phyloP scores from a whole-genome alignment of 2,113 vertebrate species.

The Zingel zingel region DNA sequence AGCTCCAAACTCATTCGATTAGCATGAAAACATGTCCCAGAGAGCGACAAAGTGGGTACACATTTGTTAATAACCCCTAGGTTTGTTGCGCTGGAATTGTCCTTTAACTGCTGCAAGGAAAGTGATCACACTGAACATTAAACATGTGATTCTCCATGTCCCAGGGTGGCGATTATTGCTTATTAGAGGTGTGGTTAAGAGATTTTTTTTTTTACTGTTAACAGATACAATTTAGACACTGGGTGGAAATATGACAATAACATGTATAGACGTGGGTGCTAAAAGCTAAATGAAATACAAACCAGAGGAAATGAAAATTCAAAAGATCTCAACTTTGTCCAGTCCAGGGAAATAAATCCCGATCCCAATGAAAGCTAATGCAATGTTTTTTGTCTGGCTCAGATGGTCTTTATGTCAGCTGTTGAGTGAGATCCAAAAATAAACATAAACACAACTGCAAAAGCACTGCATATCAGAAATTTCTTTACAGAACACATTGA shows the following conservation, averaged over 20 bases:
- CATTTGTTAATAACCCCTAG: too few species aligned
- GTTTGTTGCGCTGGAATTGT: too few species aligned
- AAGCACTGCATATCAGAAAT: background rate
- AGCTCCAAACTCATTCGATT: too few species aligned
- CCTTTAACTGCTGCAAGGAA: conserved; percentile 24
- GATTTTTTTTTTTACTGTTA: background rate
- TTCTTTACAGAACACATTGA: background rate
- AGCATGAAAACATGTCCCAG: too few species aligned
- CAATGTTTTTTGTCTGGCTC: background rate
- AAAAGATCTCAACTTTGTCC: background rate
- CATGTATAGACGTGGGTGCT: background rate
- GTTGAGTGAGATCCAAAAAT: background rate
- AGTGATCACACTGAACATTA: conserved; percentile 5
- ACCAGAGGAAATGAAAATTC: background rate
- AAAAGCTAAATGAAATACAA: background rate
- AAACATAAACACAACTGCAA: background rate
- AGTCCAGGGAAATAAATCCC: background rate
- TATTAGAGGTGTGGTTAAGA: background rate
- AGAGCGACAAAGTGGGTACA: too few species aligned
- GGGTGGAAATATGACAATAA: background rate
- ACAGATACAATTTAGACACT: background rate
- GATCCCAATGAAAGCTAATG: too few species aligned
- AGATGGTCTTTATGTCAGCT: background rate
- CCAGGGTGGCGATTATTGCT: background rate
- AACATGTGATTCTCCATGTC: conserved; percentile 11